Conservation (phyloP, 2,797 vertebrate species). For the Acanthornis magna region DNA sequence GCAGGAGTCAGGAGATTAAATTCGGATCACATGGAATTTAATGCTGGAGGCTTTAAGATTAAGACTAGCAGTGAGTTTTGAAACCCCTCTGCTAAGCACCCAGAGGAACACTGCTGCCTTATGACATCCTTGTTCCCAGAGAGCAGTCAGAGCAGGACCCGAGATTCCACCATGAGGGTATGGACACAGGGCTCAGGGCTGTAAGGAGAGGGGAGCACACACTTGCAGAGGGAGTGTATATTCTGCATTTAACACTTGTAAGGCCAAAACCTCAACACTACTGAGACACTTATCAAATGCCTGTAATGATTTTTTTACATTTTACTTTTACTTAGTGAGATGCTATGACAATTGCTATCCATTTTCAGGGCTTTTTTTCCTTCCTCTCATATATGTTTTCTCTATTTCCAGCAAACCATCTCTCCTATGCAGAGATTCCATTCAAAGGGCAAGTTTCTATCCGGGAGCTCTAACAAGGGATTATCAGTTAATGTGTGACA, state of each 20-base stretch:
- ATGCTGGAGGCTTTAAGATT: neutral
- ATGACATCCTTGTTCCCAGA: neutral
- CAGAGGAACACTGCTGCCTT: neutral
- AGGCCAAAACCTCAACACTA: neutral
- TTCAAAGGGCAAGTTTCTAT: neutral
- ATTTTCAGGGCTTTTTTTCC: neutral
- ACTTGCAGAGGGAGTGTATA: neutral
- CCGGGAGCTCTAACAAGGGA: neutral
- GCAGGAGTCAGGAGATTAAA: neutral
- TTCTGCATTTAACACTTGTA: neutral
- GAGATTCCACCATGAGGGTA: fast-evolving
- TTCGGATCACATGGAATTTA: neutral
- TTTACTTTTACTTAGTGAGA: neutral
- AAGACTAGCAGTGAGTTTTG: neutral
- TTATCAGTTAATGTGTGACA: neutral
- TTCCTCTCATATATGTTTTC: neutral
- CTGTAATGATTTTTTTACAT: neutral
- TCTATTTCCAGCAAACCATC: neutral
- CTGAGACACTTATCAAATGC: neutral
- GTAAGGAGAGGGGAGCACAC: neutral
- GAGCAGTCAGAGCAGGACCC: neutral
- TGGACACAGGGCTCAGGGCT: neutral
- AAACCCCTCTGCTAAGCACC: neutral
- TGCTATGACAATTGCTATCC: neutral
- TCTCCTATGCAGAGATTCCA: neutral